A percentile compares a stretch with the other conserved stretches of the same genome.
These are phyloP conservation scores for Sebastes glaucus DNA, from an alignment of 2,797 vertebrate genomes.

Conservation along the genomic window DNA sequence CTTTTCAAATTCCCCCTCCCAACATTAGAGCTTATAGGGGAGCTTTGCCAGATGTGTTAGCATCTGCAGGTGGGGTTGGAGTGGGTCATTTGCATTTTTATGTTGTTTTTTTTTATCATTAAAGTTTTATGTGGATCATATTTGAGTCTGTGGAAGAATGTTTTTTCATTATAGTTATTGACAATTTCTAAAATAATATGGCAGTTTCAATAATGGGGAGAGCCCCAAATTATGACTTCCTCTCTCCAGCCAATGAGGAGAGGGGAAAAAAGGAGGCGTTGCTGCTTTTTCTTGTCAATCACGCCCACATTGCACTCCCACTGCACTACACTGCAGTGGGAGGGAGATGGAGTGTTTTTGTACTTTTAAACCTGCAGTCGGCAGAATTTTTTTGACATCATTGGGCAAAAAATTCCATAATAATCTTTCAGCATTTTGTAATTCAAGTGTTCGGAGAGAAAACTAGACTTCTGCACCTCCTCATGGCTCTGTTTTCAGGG, in stretches of 20 bases:
- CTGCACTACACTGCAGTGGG: constrained; percentile 29
- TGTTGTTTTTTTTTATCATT: neutral
- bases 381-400: no score
- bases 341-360: constrained; percentile 26
- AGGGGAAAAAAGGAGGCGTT: constrained; percentile 32
- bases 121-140: neutral
- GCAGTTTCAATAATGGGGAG: constrained; percentile 33
- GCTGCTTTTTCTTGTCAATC: constrained; percentile 24
- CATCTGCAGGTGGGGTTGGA: neutral
- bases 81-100: neutral
- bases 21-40: neutral
- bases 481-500: no score
- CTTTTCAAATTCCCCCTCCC: neutral
- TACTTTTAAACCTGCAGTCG: constrained; percentile 2
- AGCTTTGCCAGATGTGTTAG: neutral
- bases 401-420: no score
- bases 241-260: constrained; percentile 60
- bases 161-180: neutral
- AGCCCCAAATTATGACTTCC: constrained; percentile 55
- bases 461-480: no score
- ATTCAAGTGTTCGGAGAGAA: no score
- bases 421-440: no score
- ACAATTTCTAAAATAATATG: neutral
- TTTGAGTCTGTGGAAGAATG: neutral
- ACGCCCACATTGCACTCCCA: constrained; percentile 47